Conservation (phyloP, 1,140 invertebrate genomes). For the Rhagoletis pomonella region DNA sequence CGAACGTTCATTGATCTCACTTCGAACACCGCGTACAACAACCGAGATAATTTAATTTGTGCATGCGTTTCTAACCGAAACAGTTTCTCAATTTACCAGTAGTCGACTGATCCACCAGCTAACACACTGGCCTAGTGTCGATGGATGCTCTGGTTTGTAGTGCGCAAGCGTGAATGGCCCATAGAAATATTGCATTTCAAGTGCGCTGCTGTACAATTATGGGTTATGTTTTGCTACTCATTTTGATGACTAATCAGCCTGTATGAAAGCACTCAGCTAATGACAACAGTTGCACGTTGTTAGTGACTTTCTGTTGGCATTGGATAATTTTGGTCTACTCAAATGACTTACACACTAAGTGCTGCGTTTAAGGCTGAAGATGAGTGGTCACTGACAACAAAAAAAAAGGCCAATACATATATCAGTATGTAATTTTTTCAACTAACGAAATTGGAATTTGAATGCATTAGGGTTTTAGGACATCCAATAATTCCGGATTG, state of each 20-base stretch:
- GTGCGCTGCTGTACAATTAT: neutral
- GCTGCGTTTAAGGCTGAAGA: too few relatives aligned
- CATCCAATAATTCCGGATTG: too few relatives aligned
- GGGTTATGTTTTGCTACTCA: neutral
- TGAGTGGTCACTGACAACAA: too few relatives aligned
- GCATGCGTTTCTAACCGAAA: neutral
- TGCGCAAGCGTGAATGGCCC: neutral
- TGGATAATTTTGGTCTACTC: too few relatives aligned
- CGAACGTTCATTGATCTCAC: conserved; percentile 28
- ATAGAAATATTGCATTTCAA: neutral
- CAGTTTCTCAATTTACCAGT: neutral
- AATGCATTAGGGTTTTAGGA: too few relatives aligned
- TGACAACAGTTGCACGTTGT: neutral
- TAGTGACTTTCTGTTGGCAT: neutral
- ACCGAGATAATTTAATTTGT: neutral
- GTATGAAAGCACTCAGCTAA: neutral
- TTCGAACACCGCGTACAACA: neutral
- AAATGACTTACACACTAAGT: too few relatives aligned
- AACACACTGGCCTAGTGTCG: neutral
- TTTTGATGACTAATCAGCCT: too few relatives aligned
- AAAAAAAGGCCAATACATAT: too few relatives aligned
- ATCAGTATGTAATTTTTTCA: too few relatives aligned
- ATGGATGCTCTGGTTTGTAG: neutral
- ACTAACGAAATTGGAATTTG: too few relatives aligned
- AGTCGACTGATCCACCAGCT: neutral